These are phyloP conservation scores for Styela plicata DNA, from an alignment of 23 tunicate genomes.

Conservation along the genomic window DNA sequence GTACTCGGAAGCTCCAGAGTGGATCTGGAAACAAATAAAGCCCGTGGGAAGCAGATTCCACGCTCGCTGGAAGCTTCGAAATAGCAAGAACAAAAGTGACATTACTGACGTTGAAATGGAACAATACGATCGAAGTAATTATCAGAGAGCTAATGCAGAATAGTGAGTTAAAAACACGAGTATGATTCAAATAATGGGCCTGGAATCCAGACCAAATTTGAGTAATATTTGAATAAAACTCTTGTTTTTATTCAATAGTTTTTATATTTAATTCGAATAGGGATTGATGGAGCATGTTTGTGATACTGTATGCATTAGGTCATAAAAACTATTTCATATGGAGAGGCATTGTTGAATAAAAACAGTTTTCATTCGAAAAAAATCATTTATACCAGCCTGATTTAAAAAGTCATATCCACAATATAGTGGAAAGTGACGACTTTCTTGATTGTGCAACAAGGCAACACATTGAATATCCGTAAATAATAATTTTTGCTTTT, in stretches of 20 bases:
- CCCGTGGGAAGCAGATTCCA: neutral
- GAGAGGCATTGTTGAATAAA: no score
- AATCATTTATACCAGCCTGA: neutral
- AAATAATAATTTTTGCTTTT: no score
- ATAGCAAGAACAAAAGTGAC: neutral
- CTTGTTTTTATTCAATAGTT: neutral
- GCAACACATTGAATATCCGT: no score
- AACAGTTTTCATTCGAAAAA: no score
- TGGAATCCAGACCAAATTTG: neutral
- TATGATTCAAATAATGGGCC: neutral
- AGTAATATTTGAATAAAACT: neutral
- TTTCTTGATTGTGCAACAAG: no score
- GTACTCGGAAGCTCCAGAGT: constrained; percentile 18
- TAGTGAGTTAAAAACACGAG: neutral
- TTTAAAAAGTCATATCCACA: neutral
- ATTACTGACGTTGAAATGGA: neutral
- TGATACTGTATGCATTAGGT: neutral
- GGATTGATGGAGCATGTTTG: no score
- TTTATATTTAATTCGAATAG: no score
- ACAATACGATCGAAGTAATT: neutral
- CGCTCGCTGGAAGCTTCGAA: neutral
- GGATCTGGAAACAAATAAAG: neutral
- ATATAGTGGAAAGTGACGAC: neutral
- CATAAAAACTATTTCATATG: no score
- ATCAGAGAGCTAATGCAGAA: neutral